Evolutionary conservation across 2,797 vertebrate species (phyloP).

Genomic region (Poliocrania exsul): DNA sequence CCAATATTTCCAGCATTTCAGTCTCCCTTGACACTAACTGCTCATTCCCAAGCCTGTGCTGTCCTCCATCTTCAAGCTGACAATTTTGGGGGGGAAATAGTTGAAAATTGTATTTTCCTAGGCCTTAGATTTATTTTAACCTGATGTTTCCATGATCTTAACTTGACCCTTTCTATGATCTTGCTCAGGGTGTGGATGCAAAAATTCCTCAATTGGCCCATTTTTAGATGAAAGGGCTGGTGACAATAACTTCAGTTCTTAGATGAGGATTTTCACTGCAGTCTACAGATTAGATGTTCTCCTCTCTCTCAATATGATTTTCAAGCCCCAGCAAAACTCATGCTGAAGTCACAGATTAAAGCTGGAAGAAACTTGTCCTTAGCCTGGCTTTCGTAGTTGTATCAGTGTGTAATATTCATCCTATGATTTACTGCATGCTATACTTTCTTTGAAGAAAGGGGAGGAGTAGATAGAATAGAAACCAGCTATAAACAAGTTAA

Average conservation of each 20-base stretch:
- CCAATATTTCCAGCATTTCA: fast-evolving
- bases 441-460: neutral
- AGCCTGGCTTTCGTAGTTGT: neutral
- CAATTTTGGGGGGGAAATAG: fast-evolving
- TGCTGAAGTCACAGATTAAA: neutral
- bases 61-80: neutral
- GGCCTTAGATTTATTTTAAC: neutral
- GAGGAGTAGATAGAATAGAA: neutral
- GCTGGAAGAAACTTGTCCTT: neutral
- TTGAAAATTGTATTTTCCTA: neutral
- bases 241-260: neutral
- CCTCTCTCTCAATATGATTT: fast-evolving
- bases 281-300: neutral
- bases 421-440: neutral
- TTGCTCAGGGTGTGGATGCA: neutral
- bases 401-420: neutral
- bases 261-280: neutral
- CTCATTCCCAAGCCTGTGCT: neutral
- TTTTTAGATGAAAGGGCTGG: neutral
- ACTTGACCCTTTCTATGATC: fast-evolving
- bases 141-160: neutral
- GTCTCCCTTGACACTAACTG: neutral
- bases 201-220: neutral
- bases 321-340: neutral
- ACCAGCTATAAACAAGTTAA: neutral